Conservation (phyloP, 1,140 invertebrate genomes). For the Heliconius himera region DNA sequence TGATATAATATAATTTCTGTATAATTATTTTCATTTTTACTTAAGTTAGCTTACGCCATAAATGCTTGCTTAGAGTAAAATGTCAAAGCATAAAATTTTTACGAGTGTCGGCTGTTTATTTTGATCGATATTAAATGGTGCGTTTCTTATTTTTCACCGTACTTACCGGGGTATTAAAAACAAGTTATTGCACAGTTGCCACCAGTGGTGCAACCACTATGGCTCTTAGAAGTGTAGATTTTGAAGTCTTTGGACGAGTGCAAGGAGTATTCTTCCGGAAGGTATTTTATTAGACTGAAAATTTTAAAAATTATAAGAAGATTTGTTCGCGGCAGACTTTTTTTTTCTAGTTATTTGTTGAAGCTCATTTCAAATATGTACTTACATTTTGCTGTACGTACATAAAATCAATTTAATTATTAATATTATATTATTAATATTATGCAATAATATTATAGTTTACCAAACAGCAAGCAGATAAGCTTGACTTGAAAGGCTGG, state of each 20-base stretch:
- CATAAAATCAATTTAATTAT: too few species aligned
- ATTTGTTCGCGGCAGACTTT: too few species aligned
- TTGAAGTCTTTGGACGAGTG: conserved; percentile 84
- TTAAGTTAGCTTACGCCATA: not conserved
- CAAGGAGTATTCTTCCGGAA: conserved; percentile 87
- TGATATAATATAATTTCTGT: not conserved
- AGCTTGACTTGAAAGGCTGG: conserved; percentile 87
- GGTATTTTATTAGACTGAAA: conserved; percentile 41
- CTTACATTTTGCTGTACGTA: too few species aligned
- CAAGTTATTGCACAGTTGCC: conserved; percentile 34
- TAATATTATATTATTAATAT: too few species aligned
- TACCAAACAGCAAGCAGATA: conserved; percentile 85
- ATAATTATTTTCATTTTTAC: not conserved
- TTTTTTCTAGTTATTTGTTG: too few species aligned
- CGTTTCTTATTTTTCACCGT: conserved; percentile 59
- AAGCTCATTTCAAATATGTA: too few species aligned
- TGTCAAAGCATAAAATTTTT: not conserved
- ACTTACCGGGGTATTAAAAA: conserved; percentile 49
- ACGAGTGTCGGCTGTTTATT: conserved; percentile 18
- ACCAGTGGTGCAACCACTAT: conserved; percentile 37
- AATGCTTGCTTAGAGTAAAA: not conserved
- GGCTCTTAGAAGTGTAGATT: conserved; percentile 78
- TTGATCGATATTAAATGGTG: conserved; percentile 53
- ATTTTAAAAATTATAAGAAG: too few species aligned
- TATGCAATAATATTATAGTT: conserved; percentile 53